phyloP scores from a whole-genome alignment of 2,888 invertebrate genomes.

The Nomada fabriciana region DNA sequence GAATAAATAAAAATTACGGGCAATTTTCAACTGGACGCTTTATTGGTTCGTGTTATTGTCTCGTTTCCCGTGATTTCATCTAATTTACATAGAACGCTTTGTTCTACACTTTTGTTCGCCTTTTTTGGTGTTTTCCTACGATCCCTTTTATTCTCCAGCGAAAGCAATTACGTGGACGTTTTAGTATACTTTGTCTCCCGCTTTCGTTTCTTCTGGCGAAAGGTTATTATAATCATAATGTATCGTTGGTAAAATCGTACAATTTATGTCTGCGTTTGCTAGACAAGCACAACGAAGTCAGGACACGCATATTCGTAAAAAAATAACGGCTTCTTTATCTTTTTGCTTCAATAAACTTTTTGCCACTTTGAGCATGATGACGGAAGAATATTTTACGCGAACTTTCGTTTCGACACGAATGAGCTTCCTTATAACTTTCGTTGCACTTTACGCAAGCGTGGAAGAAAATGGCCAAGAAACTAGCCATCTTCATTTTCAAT shows the following conservation, averaged over 20 bases:
- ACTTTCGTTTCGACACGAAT: constrained; percentile 37
- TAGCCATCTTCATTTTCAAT: constrained; percentile 22
- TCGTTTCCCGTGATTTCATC: constrained; percentile 2
- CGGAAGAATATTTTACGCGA: constrained; percentile 21
- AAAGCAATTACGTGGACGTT: constrained; percentile 7
- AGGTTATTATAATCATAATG: not conserved
- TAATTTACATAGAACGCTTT: not conserved
- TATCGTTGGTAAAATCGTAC: not conserved
- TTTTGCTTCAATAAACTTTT: not conserved
- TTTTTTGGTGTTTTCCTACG: not conserved
- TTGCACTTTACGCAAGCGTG: not conserved
- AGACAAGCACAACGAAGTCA: not conserved
- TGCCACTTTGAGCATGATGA: constrained; percentile 18
- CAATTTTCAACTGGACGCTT: not conserved
- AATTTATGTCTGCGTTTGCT: not conserved
- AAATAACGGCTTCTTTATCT: too few relatives aligned
- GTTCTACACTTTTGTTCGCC: not conserved
- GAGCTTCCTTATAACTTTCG: constrained; percentile 29
- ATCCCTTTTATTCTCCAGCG: not conserved
- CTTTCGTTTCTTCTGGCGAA: not conserved
- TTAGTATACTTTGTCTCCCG: not conserved
- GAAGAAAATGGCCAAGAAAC: constrained; percentile 17
- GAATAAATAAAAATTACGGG: constrained; percentile 37
- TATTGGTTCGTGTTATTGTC: not conserved
- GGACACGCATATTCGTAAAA: not conserved